These are phyloP conservation scores for Tapirus indicus DNA, from an alignment of 2,797 vertebrate species.

Conservation along the genomic window DNA sequence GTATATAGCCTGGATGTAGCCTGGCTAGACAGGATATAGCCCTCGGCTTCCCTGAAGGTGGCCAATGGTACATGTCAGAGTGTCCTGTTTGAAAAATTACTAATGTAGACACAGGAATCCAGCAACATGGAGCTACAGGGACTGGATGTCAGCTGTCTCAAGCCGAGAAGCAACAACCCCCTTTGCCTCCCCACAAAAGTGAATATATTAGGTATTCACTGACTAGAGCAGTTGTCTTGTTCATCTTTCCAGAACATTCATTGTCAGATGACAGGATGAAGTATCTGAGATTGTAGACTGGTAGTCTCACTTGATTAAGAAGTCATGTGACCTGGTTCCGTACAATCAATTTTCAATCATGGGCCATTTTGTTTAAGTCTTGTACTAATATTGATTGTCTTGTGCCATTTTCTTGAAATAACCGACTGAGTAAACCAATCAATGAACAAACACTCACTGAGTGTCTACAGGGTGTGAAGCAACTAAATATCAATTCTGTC, in stretches of 20 bases:
- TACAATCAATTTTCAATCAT: background rate
- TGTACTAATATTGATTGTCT: background rate
- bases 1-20: too few relatives aligned
- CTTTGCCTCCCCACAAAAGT: background rate
- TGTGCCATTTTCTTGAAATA: background rate
- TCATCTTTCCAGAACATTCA: background rate
- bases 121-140: background rate
- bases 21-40: too few relatives aligned
- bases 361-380: background rate
- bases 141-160: background rate
- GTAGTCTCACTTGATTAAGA: background rate
- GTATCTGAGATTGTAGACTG: background rate
- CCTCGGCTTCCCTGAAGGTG: background rate
- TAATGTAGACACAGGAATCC: background rate
- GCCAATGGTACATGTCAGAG: background rate
- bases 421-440: background rate
- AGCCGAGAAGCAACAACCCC: background rate
- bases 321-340: background rate
- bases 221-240: background rate
- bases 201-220: background rate
- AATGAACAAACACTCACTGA: background rate
- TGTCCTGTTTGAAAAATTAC: background rate
- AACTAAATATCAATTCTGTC: background rate
- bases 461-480: background rate
- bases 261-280: background rate